Conservation (phyloP, 2,113 vertebrate species). For the Burhinus bistriatus region DNA sequence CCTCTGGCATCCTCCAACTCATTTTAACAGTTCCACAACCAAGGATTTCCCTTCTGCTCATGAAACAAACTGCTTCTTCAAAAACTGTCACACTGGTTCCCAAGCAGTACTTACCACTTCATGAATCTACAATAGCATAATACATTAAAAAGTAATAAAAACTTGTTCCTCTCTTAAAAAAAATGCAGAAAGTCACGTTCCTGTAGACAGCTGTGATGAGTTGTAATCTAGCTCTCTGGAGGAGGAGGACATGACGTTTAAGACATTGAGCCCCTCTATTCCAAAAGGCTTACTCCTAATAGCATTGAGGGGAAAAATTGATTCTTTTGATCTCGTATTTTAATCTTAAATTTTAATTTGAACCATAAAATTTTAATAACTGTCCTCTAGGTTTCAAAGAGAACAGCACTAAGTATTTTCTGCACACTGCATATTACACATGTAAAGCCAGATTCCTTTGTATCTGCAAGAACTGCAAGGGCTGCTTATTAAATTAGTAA, state of each 20-base stretch:
- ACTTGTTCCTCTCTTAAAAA: not conserved
- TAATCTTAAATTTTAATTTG: conserved; percentile 83
- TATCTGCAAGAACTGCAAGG: conserved; percentile 63
- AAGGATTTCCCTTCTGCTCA: not conserved
- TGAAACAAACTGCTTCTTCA: not conserved
- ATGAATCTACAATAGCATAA: conserved; percentile 31
- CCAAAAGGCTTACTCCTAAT: conserved; percentile 77
- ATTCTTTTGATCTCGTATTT: conserved; percentile 80
- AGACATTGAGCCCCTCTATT: conserved; percentile 66
- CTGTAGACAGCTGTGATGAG: conserved; percentile 67
- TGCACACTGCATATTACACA: conserved; percentile 68
- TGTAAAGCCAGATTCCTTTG: conserved; percentile 76
- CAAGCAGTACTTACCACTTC: conserved; percentile 30
- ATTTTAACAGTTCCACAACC: not conserved
- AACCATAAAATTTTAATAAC: conserved; percentile 79
- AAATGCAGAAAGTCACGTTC: conserved; percentile 34
- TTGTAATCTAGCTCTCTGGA: conserved; percentile 60
- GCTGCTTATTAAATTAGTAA: conserved; percentile 79
- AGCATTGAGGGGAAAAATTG: conserved; percentile 44
- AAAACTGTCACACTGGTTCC: not conserved
- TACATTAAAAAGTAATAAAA: conserved; percentile 69
- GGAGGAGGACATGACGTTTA: conserved; percentile 69
- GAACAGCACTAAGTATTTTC: conserved; percentile 73
- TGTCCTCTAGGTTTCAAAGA: conserved; percentile 79
- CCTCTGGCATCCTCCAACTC: not conserved